Percentiles rank a stretch among this genome's conserved stretches.
These are phyloP conservation scores for Myotis brandtii DNA, from an alignment of 2,113 vertebrate genomes.

Conservation along the genomic window DNA sequence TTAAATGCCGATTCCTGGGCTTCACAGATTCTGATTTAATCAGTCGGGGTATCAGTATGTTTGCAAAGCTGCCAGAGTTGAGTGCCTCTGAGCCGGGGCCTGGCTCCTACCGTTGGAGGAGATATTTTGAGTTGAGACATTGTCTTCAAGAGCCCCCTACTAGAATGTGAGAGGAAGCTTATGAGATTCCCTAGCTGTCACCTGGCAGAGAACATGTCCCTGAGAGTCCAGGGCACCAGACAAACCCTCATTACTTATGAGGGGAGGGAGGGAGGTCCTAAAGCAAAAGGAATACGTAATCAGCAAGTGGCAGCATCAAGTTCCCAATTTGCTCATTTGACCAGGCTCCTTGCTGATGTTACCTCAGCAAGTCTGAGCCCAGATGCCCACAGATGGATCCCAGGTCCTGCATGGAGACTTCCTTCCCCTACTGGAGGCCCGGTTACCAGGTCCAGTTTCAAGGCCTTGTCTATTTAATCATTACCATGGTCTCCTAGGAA, in stretches of 20 bases:
- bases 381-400: not conserved
- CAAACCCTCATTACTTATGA: not conserved
- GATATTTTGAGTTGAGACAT: not conserved
- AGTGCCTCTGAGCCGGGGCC: not conserved
- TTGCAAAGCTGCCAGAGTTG: not conserved
- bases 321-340: not conserved
- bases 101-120: not conserved
- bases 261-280: not conserved
- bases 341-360: not conserved
- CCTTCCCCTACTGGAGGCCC: not conserved
- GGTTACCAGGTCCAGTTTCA: constrained; percentile 10
- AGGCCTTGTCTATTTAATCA: constrained; percentile 6
- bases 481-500: not conserved
- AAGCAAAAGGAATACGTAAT: not conserved
- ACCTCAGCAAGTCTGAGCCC: not conserved
- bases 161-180: not conserved
- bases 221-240: not conserved
- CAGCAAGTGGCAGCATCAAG: not conserved
- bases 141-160: not conserved
- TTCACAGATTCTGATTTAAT: not conserved
- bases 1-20: not conserved
- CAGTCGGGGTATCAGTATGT: not conserved
- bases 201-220: not conserved
- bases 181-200: not conserved
- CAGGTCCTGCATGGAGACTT: not conserved